Conservation (phyloP, 2,888 invertebrate genomes). For the Colletes collaris region DNA sequence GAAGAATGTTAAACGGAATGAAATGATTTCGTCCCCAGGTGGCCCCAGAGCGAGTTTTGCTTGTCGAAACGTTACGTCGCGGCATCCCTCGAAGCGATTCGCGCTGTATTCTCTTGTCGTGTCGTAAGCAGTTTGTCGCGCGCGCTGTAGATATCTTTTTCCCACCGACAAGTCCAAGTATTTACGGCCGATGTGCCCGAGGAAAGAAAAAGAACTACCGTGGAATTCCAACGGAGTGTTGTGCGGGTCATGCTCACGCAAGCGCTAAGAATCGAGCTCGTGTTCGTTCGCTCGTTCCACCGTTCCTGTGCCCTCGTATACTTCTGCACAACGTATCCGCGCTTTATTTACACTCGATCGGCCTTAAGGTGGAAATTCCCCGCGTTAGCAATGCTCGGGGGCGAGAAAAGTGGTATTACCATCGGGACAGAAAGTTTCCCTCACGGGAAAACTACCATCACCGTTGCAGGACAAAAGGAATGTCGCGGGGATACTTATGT, state of each 20-base stretch:
- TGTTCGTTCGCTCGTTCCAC: constrained; percentile 11
- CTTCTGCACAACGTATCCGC: constrained; percentile 8
- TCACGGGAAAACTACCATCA: neutral
- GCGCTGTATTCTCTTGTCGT: neutral
- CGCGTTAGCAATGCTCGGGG: constrained; percentile 1
- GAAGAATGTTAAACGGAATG: too few species aligned
- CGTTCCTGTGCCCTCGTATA: constrained; percentile 8
- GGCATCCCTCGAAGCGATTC: neutral
- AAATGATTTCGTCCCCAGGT: too few species aligned
- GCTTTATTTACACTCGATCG: constrained; percentile 28
- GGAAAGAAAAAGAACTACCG: constrained; percentile 43
- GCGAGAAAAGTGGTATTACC: constrained; percentile 11
- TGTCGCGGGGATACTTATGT: neutral
- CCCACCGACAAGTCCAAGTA: neutral
- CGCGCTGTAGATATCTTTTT: constrained; percentile 9
- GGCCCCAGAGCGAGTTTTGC: too few species aligned
- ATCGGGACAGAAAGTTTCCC: constrained; percentile 2
- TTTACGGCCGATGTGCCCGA: constrained; percentile 21
- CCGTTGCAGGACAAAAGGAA: neutral
- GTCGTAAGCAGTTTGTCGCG: constrained; percentile 4
- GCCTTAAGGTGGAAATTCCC: constrained; percentile 25
- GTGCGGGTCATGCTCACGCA: constrained; percentile 67
- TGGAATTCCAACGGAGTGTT: constrained; percentile 56
- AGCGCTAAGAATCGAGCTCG: constrained; percentile 62
- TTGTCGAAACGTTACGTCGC: too few species aligned